Base-by-base conservation (phyloP, 2,888 invertebrate species). In the Helleia helle region DNA sequence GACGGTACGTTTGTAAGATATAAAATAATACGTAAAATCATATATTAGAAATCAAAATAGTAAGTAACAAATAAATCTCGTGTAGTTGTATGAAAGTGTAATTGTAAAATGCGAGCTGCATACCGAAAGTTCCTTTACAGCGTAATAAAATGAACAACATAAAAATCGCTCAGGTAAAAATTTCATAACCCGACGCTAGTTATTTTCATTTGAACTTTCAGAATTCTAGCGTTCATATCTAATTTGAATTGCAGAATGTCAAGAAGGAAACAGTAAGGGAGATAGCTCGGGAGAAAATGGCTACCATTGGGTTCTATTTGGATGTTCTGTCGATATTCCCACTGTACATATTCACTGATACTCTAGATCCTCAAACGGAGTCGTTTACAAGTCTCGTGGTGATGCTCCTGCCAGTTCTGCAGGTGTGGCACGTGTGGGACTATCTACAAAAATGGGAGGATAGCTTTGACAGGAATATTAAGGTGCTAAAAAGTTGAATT, bases 241-340 rank as follows among this genome's bases (percentile, higher is more conserved):
- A 37, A 42, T 46, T 47, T 45, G 25, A 47, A 41, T 64, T 59
- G 22, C 60, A 85, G 85, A 73, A 73, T 36, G 41, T 52, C 4
- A 59, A 58, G 47, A 76, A 74, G 56, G 65, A 64, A 46, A 80
- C 76, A 1, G 65, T 85, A 1, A 71, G 57, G 45, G 76, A 81
- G 48, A 85, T 86, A 55, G 67, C 76, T 0, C 72, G 76, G 52
- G 72, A 71, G 2, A 83, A 83, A 56, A 81, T 85, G 80, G 59
- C 73, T 0, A 59, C 66, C 0, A 17, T 69, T 5, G 79, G 83
- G 1, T 85, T 86, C 51, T 86, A 86, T 48, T 29, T 85, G 11
- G 85, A 85, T 39, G 55, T 85, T 6, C 38, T 86, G 34, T 77
- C 86, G 0, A 66, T 85, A 22, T 84, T 83, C 27, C 86, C 86